Conservation (phyloP, 1,140 invertebrate genomes). For the Matsumurasca onukii region DNA sequence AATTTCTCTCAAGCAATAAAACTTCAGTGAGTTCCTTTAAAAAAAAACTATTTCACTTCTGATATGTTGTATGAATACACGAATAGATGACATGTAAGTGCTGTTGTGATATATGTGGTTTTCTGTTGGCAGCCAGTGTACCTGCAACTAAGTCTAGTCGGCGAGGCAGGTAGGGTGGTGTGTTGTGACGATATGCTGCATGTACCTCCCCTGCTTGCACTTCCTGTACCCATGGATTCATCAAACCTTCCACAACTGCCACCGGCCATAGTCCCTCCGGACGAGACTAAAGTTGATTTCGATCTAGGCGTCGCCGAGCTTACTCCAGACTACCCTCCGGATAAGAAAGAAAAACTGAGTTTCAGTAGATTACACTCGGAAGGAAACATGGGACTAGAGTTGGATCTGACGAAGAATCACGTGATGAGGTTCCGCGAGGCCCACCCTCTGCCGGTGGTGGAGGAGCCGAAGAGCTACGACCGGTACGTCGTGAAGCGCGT, state of each 20-base stretch:
- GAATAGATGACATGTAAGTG: too few relatives aligned
- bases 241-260: not conserved
- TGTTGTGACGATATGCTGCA: conserved; percentile 53
- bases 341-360: conserved; percentile 15
- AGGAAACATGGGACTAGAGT: conserved; percentile 24
- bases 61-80: too few relatives aligned
- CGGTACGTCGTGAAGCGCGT: conserved; percentile 40
- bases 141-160: conserved; percentile 66
- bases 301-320: not conserved
- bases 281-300: conserved; percentile 9
- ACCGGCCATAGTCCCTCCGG: not conserved
- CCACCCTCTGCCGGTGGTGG: not conserved
- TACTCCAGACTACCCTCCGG: not conserved
- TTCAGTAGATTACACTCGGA: conserved; percentile 29
- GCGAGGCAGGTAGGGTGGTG: conserved; percentile 74
- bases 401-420: not conserved
- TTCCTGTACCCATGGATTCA: conserved; percentile 11
- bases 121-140: conserved; percentile 75
- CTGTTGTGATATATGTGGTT: too few relatives aligned
- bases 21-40: too few relatives aligned
- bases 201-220: not conserved
- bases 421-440: not conserved
- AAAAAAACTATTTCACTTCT: too few relatives aligned
- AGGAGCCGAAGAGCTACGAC: conserved; percentile 29
- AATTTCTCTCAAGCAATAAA: too few relatives aligned